Evolutionary conservation across 2,888 invertebrate species (phyloP).

Genomic region (Mallateleia sp.): DNA sequence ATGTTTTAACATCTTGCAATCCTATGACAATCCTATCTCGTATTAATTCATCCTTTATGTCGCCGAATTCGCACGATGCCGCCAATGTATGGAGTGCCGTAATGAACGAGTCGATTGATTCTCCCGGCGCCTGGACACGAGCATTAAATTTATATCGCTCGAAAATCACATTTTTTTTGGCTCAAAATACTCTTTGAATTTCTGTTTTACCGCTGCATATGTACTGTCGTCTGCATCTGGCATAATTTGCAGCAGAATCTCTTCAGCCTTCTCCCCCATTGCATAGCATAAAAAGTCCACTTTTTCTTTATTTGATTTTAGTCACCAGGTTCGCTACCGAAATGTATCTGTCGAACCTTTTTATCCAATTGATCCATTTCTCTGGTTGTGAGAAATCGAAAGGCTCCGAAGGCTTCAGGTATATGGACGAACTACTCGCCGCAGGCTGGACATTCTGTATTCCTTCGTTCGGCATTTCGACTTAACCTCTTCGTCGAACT

Average conservation of each 20-base stretch:
- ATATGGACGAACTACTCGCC: neutral
- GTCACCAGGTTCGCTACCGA: conserved; percentile 44
- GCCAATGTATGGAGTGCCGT: conserved; percentile 78
- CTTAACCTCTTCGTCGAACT: no score
- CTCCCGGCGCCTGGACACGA: conserved; percentile 60
- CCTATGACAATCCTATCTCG: conserved; percentile 82
- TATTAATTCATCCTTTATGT: conserved; percentile 80
- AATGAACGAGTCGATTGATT: conserved; percentile 72
- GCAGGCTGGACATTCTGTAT: no score
- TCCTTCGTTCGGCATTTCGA: no score
- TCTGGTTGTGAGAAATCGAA: conserved; percentile 68
- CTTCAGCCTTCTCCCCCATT: conserved; percentile 79
- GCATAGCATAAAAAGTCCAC: conserved; percentile 78
- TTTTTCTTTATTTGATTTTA: conserved; percentile 72
- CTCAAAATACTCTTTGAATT: conserved; percentile 72
- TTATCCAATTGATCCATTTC: conserved; percentile 56
- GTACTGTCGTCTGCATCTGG: conserved; percentile 22
- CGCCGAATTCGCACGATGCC: conserved; percentile 78
- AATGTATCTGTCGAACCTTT: conserved; percentile 67
- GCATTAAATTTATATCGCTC: conserved; percentile 79
- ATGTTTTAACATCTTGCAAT: conserved; percentile 75
- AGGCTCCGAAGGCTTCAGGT: conserved; percentile 31
- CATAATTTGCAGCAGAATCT: conserved; percentile 64
- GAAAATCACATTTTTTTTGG: conserved; percentile 79
- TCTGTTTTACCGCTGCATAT: neutral